Conservation (phyloP, 2,888 invertebrate genomes). For the Strigamia transsilvanica region DNA sequence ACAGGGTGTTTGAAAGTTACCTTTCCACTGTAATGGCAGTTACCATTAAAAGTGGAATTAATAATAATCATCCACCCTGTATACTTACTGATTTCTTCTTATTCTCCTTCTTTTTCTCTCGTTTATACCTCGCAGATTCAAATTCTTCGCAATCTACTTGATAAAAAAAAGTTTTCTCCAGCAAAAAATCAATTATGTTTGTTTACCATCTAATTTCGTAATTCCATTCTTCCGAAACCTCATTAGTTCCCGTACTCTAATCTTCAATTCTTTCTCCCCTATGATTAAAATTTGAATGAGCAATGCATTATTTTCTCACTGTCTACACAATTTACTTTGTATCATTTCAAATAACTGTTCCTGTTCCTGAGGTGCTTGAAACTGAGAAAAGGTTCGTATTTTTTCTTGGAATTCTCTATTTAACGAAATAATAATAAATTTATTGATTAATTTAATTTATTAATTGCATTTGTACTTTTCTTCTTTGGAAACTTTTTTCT, state of each 20-base stretch:
- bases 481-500: constrained; percentile 76
- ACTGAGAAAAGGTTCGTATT: constrained; percentile 85
- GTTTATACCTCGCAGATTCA: constrained; percentile 71
- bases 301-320: background rate
- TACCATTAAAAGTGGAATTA: too few species aligned
- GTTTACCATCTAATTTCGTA: constrained; percentile 66
- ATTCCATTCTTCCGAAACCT: constrained; percentile 87
- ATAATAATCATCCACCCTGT: too few species aligned
- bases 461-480: constrained; percentile 70
- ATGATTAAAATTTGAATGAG: background rate
- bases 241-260: constrained; percentile 79
- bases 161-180: background rate
- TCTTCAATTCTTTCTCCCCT: constrained; percentile 82
- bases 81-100: constrained; percentile 64
- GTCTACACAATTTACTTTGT: constrained; percentile 60
- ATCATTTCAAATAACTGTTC: constrained; percentile 77
- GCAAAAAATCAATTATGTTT: too few species aligned
- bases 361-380: constrained; percentile 85
- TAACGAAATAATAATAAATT: constrained; percentile 53
- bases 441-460: background rate
- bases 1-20: too few species aligned
- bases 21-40: too few species aligned
- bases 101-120: constrained; percentile 73
- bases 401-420: constrained; percentile 75
- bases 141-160: constrained; percentile 82